Percentiles rank a stretch among this genome's conserved stretches.
These are phyloP conservation scores for Mesocricetus auratus DNA, from an alignment of 2,113 vertebrate genomes.

Conservation along the genomic window DNA sequence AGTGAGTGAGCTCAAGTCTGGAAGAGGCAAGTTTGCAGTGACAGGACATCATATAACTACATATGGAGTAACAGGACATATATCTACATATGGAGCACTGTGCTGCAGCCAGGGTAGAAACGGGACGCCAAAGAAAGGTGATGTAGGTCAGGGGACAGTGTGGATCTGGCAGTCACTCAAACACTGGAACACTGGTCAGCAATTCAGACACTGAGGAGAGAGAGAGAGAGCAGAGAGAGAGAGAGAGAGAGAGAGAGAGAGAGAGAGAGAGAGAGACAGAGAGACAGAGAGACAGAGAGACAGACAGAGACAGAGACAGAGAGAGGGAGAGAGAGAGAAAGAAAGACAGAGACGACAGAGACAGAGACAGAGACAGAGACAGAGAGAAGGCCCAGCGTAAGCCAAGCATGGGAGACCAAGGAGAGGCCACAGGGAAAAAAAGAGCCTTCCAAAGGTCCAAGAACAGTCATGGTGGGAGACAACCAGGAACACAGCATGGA, in stretches of 20 bases:
- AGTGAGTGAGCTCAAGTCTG: constrained; percentile 71
- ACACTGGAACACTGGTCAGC: neutral
- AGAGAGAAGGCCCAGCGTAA: neutral
- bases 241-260: no score
- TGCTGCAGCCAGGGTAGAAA: constrained; percentile 50
- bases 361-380: no score
- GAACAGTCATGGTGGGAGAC: constrained; percentile 26
- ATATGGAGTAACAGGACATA: no score
- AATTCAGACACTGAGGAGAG: neutral
- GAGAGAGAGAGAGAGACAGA: no score
- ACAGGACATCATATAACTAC: neutral
- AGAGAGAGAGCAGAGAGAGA: neutral
- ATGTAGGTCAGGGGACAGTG: constrained; percentile 53
- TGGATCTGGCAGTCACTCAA: constrained; percentile 16
- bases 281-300: no score
- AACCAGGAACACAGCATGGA: neutral
- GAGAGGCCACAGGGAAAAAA: constrained; percentile 37
- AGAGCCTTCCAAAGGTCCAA: neutral
- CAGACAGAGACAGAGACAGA: no score
- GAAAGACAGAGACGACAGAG: no score
- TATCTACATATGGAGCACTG: neutral
- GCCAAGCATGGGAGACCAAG: neutral
- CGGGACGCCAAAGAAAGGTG: constrained; percentile 35
- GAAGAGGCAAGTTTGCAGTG: constrained; percentile 21
- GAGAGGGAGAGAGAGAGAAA: no score